These are phyloP conservation scores for Tuta absoluta DNA, from an alignment of 2,888 invertebrate genomes.

Conservation along the genomic window DNA sequence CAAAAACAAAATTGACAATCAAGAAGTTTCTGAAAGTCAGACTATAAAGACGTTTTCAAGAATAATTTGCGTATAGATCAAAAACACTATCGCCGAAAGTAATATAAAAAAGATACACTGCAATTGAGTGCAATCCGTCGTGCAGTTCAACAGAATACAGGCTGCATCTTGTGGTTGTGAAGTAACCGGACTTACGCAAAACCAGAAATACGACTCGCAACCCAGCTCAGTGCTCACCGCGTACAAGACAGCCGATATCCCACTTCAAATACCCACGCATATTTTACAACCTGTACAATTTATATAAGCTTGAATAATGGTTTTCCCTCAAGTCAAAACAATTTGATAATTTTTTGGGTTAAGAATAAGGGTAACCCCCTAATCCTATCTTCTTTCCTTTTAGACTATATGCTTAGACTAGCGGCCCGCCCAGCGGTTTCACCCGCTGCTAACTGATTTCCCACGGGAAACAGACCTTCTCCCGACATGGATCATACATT, in stretches of 20 bases:
- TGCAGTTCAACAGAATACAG: conserved; percentile 22
- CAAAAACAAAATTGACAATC: too few relatives aligned
- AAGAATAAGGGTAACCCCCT: too few relatives aligned
- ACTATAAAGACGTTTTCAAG: too few relatives aligned
- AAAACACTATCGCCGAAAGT: not conserved
- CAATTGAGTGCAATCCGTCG: not conserved
- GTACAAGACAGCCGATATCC: conserved; percentile 19
- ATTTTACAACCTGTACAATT: not conserved
- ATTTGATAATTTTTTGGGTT: too few relatives aligned
- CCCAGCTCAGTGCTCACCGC: conserved; percentile 14
- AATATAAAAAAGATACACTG: not conserved
- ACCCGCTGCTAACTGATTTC: too few relatives aligned
- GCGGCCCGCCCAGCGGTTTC: too few relatives aligned
- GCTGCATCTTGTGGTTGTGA: conserved; percentile 32
- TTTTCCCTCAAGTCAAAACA: too few relatives aligned
- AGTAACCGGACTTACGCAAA: conserved; percentile 34
- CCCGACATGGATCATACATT: too few relatives aligned
- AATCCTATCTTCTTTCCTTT: too few relatives aligned
- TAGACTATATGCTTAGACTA: too few relatives aligned
- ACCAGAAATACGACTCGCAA: conserved; percentile 37
- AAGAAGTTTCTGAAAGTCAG: too few relatives aligned
- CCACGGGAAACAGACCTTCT: too few relatives aligned
- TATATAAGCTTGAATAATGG: not conserved
- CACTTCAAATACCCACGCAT: conserved; percentile 18
- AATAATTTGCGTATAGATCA: not conserved